phyloP scores from a whole-genome alignment of 2,797 vertebrate genomes.

The Staurois parvus region DNA sequence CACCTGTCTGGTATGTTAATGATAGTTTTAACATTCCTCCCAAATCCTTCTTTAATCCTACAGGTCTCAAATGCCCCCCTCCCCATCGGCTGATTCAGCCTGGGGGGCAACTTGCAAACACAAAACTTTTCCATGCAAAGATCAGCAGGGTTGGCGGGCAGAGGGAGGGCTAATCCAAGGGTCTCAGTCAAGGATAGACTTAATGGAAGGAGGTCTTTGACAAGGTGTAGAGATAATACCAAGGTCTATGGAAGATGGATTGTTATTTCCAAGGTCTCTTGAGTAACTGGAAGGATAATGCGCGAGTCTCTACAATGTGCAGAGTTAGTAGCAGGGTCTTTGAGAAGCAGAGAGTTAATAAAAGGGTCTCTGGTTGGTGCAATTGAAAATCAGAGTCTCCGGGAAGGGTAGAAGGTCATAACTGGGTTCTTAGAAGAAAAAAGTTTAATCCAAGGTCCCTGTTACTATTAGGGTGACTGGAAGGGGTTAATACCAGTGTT shows the following conservation, averaged over 20 bases:
- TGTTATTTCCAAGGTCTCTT: no score
- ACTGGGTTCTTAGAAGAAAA: not conserved
- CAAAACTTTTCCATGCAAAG: not conserved
- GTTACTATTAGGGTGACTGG: no score
- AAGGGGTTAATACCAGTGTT: no score
- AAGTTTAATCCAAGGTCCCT: no score
- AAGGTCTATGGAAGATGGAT: not conserved
- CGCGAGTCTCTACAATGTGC: no score
- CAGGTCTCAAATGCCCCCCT: not conserved
- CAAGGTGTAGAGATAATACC: no score
- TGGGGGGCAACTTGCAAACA: not conserved
- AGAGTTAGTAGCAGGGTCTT: no score
- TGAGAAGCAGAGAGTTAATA: not conserved
- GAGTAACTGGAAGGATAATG: no score
- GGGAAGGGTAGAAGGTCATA: not conserved
- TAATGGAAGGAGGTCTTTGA: not conserved
- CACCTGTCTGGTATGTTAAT: slow-evolving; percentile 55
- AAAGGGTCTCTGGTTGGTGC: not conserved
- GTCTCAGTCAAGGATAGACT: not conserved
- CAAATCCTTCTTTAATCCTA: slow-evolving; percentile 46
- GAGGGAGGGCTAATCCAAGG: not conserved
- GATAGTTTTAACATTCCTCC: slow-evolving; percentile 49
- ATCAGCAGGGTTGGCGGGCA: not conserved
- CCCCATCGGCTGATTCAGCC: not conserved
- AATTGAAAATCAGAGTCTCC: no score